Conservation (phyloP, 1,140 invertebrate species). For the Conus ventricosus region DNA sequence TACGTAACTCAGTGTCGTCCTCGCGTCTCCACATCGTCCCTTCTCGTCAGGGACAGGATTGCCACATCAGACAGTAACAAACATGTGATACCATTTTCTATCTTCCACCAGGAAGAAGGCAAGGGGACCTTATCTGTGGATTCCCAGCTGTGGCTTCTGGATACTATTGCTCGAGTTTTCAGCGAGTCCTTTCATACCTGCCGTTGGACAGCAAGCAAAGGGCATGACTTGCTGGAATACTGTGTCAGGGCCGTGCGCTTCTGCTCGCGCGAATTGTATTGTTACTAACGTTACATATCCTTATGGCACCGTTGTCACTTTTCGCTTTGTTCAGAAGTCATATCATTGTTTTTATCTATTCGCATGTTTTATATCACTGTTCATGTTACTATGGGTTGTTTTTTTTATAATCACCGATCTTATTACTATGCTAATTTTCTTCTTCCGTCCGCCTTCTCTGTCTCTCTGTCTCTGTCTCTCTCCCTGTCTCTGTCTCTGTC, state of each 20-base stretch:
- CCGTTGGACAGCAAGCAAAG: not conserved
- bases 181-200: not conserved
- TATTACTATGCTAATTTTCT: constrained; percentile 1
- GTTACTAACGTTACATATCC: not conserved
- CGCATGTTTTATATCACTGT: not conserved
- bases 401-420: not conserved
- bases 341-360: not conserved
- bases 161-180: not conserved
- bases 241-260: no score
- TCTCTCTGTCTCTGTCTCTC: not conserved
- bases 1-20: no score
- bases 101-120: no score
- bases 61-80: no score
- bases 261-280: not conserved
- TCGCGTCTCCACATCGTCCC: no score
- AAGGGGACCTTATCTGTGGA: not conserved
- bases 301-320: not conserved
- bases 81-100: no score
- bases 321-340: not conserved
- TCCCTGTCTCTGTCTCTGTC: constrained; percentile 19
- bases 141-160: not conserved
- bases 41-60: no score
- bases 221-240: no score
- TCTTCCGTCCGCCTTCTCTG: not conserved
- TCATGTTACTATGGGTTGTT: not conserved